These are phyloP conservation scores for Liodrosophila aerea DNA, from an alignment of 2,888 invertebrate genomes.

Conservation along the genomic window DNA sequence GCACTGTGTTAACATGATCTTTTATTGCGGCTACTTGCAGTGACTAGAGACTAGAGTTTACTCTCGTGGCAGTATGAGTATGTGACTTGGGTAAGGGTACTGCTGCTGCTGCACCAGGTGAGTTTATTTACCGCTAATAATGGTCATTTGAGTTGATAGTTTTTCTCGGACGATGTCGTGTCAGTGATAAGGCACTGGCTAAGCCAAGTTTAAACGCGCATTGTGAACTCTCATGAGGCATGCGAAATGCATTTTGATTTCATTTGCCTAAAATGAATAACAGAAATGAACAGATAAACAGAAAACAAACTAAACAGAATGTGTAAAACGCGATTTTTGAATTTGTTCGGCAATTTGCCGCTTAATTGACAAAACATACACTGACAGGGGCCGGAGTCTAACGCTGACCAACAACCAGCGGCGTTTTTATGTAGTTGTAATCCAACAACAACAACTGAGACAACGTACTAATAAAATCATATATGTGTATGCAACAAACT, in stretches of 20 bases:
- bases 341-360: slow-evolving; percentile 81
- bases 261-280: slow-evolving; percentile 57
- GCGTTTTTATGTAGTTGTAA: slow-evolving; percentile 63
- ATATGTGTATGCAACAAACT: slow-evolving; percentile 60
- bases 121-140: slow-evolving; percentile 80
- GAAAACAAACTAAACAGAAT: slow-evolving; percentile 10
- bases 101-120: slow-evolving; percentile 30
- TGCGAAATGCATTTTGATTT: slow-evolving; percentile 47
- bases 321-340: slow-evolving; percentile 78
- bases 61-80: too few species aligned
- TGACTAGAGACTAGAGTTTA: slow-evolving; percentile 18
- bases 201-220: too few species aligned
- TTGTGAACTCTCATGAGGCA: slow-evolving; percentile 19
- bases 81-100: slow-evolving; percentile 12
- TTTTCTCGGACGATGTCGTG: slow-evolving; percentile 63
- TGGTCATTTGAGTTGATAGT: slow-evolving; percentile 78
- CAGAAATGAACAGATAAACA: too few species aligned
- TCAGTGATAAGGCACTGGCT: slow-evolving; percentile 72
- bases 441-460: slow-evolving; percentile 22
- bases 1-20: slow-evolving; percentile 79
- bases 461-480: slow-evolving; percentile 79
- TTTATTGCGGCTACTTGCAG: slow-evolving; percentile 69
- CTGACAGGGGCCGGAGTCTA: slow-evolving; percentile 50
- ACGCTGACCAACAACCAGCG: slow-evolving; percentile 65
- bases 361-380: slow-evolving; percentile 80